A percentile compares a stretch with the other conserved stretches of the same genome.
Evolutionary conservation across 2,888 invertebrate species (phyloP).

Genomic region (Calameuta idolon): DNA sequence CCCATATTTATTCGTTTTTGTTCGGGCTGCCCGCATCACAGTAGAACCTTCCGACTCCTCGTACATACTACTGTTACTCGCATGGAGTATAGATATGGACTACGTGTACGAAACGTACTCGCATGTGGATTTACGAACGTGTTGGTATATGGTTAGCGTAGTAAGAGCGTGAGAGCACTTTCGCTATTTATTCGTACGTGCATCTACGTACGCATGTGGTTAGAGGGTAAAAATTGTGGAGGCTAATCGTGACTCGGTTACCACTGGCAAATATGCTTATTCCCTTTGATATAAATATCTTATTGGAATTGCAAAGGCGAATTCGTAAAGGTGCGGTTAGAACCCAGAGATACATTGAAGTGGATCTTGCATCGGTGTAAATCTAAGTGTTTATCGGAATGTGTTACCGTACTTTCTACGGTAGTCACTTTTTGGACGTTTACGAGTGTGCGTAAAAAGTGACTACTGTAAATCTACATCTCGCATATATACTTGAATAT

Average conservation of each 20-base stretch:
- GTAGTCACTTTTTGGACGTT: no score
- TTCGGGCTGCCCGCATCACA: background rate
- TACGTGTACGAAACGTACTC: background rate
- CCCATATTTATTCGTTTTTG: background rate
- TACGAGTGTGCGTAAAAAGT: no score
- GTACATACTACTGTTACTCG: background rate
- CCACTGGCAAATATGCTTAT: conserved; percentile 30
- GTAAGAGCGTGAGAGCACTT: background rate
- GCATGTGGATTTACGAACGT: background rate
- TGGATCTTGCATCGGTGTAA: no score
- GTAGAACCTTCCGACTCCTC: background rate
- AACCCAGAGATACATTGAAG: background rate
- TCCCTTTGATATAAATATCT: conserved; percentile 38
- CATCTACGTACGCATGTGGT: background rate
- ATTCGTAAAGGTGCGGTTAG: background rate
- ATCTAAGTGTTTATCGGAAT: accelerated
- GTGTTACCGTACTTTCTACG: no score
- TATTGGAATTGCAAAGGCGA: conserved; percentile 51
- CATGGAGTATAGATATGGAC: background rate
- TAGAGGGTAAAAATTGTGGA: background rate
- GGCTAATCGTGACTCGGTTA: conserved; percentile 11
- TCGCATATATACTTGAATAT: no score
- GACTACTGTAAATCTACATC: no score
- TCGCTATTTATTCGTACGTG: background rate
- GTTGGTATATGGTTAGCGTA: background rate